Percentiles rank a stretch among this genome's conserved stretches.
Conservation (phyloP, 2,888 invertebrate species). For the Mechanitis messenoides region DNA sequence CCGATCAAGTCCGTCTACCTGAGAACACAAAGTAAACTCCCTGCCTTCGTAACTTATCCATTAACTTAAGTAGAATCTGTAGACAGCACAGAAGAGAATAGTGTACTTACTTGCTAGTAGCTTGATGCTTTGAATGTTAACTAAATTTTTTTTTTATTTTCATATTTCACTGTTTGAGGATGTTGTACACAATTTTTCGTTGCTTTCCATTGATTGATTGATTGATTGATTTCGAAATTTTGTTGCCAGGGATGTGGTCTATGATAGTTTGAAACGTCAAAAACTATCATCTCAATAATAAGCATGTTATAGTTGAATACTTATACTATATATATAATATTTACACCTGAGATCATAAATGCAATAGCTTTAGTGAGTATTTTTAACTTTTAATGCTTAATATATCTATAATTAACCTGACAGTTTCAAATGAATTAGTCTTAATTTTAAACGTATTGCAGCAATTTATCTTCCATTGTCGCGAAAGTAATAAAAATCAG, state of each 20-base stretch:
- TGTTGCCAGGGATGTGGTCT: slow-evolving; percentile 35
- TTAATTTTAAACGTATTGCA: neutral
- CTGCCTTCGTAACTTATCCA: slow-evolving; percentile 75
- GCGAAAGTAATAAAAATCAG: slow-evolving; percentile 33
- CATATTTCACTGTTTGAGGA: neutral
- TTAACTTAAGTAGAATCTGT: slow-evolving; percentile 76
- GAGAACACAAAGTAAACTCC: slow-evolving; percentile 75
- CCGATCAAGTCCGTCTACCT: slow-evolving; percentile 74
- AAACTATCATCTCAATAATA: too few relatives aligned
- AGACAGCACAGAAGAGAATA: slow-evolving; percentile 66
- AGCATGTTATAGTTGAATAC: too few relatives aligned
- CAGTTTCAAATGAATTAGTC: too few relatives aligned
- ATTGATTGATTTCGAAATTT: too few relatives aligned
- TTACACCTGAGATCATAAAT: too few relatives aligned
- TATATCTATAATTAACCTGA: too few relatives aligned
- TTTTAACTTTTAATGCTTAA: too few relatives aligned
- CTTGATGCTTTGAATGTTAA: slow-evolving; percentile 59
- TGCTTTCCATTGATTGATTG: too few relatives aligned
- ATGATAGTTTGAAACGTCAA: too few relatives aligned
- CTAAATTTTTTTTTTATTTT: slow-evolving; percentile 49
- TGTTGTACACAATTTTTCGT: too few relatives aligned
- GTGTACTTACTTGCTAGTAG: slow-evolving; percentile 42
- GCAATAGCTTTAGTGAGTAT: too few relatives aligned
- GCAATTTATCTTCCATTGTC: slow-evolving; percentile 5
- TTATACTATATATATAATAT: too few relatives aligned